Conservation (phyloP, 2,888 invertebrate species). For the Himalopsyche kuldschensis region DNA sequence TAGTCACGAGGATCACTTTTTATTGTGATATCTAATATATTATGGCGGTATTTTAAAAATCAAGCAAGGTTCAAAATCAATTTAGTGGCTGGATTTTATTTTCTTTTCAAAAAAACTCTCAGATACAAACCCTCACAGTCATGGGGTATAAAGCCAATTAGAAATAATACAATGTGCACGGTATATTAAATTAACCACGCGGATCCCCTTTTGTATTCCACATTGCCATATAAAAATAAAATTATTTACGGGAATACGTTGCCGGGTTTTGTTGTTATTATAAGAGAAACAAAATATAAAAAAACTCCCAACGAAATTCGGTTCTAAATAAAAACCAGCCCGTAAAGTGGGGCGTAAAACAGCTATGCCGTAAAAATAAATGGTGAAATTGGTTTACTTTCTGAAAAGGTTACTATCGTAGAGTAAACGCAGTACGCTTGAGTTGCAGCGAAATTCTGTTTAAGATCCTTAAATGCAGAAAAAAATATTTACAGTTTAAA, state of each 20-base stretch:
- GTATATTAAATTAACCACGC: neutral
- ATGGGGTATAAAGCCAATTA: neutral
- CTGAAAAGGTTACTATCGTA: neutral
- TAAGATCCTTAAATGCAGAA: too few relatives aligned
- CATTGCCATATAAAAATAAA: neutral
- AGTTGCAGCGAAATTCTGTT: neutral
- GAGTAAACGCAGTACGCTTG: neutral
- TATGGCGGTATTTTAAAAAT: too few relatives aligned
- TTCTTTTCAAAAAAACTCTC: too few relatives aligned
- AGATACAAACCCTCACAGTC: neutral
- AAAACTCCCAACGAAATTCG: neutral
- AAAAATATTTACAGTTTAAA: too few relatives aligned
- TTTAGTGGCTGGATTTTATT: too few relatives aligned
- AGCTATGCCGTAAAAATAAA: neutral
- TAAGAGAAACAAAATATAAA: neutral
- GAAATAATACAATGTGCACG: neutral
- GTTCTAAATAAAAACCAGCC: neutral
- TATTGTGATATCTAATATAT: too few relatives aligned
- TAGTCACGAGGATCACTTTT: too few relatives aligned
- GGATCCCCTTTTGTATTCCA: neutral
- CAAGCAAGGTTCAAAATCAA: too few relatives aligned
- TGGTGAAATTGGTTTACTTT: neutral
- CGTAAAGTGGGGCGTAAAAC: neutral
- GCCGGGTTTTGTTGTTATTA: neutral
- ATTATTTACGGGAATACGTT: neutral